Base-by-base conservation (phyloP, 2,888 invertebrate genomes). In the Andricus curvator region DNA sequence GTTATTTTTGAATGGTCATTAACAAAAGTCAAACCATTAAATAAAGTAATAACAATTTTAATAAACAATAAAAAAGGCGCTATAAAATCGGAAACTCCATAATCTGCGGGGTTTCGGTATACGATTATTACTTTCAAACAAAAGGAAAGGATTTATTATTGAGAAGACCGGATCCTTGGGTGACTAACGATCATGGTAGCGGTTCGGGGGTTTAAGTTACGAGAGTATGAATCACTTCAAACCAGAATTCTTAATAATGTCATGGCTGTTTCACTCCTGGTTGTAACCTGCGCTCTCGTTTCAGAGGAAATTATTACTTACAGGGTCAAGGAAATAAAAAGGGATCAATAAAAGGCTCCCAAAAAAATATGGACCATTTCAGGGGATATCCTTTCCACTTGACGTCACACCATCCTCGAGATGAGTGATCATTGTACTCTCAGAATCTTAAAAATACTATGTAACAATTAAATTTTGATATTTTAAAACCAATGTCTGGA, bases 181-280 rank as follows among this genome's bases (percentile, higher is more conserved):
- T 74, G 74, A 74, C 74, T 74, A 74, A 74, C 56, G 51, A n/a
- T 74, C 74, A 48, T 48, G 44, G 11, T 68, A 68, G 25, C 44
- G 68, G 22, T 68, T 68, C 48, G 4, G 70, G 29, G 74, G 33
- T 74, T 74, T 74, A 56, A 74, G 56, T 74, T 74, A 74, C 74
- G 33, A 74, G 51, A 70, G 41, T 48, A 70, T 74, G 74, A 74
- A 74, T 74, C 74, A 74, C 74, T 74, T 56, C 56, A 74, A 74
- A 74, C 74, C 74, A 74, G 74, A 74, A 74, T 74, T 74, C 56
- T 74, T 74, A 74, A 56, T 74, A 56, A 74, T 74, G 74, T 74
- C 74, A 74, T 51, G 74, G 74, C 51, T 74, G 33, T 74, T 74
- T 74, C 33, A n/a, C 33, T 74, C 33, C 51, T 15, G 74, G 51